phyloP scores from a whole-genome alignment of 2,797 vertebrate genomes.

The Macropodus opercularis region DNA sequence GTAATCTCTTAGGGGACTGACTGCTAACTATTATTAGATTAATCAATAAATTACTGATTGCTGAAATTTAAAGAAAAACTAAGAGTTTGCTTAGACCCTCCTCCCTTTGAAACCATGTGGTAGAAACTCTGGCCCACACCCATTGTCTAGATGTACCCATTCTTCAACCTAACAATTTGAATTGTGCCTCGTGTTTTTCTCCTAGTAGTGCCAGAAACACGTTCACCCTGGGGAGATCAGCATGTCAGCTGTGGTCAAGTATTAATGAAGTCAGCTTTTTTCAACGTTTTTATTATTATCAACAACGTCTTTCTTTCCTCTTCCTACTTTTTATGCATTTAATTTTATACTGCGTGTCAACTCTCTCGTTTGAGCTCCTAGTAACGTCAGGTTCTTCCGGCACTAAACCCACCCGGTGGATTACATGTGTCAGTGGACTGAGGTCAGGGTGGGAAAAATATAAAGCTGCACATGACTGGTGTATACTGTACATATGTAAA shows the following conservation, averaged over 20 bases:
- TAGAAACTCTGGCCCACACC: constrained; percentile 66
- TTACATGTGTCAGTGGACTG: too few relatives aligned
- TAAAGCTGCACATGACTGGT: too few relatives aligned
- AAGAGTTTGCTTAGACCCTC: constrained; percentile 50
- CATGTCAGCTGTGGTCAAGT: neutral
- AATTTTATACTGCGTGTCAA: too few relatives aligned
- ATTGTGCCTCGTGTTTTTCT: constrained; percentile 62
- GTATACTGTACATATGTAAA: too few relatives aligned
- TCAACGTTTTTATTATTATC: neutral
- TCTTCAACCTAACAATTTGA: constrained; percentile 75
- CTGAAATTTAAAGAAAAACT: constrained; percentile 65
- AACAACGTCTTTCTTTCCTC: neutral
- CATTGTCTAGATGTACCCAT: constrained; percentile 70
- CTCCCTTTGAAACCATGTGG: constrained; percentile 58
- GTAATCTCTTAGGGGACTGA: constrained; percentile 48
- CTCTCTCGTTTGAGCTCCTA: too few relatives aligned
- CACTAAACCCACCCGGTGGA: too few relatives aligned
- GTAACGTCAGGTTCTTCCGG: too few relatives aligned
- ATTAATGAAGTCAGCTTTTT: neutral
- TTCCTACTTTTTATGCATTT: too few relatives aligned
- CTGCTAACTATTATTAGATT: constrained; percentile 8
- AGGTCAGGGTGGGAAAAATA: too few relatives aligned
- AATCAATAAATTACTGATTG: constrained; percentile 51
- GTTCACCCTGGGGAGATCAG: constrained; percentile 26
- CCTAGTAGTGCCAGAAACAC: constrained; percentile 31